Conservation (phyloP, 92 coral and sea anemone species). For the Pocillopora meandrina region DNA sequence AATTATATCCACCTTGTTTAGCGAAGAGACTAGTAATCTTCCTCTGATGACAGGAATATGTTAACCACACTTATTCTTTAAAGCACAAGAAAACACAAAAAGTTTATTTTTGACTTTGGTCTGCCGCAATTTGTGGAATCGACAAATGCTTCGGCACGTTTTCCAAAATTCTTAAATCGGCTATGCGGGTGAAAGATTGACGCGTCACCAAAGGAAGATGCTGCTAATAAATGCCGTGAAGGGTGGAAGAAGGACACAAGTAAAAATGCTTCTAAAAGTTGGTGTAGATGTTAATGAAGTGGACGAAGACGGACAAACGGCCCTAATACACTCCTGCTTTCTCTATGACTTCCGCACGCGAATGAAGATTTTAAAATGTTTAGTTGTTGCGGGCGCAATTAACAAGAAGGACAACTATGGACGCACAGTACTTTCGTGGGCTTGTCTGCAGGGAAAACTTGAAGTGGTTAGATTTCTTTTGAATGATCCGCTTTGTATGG, state of each 20-base stretch:
- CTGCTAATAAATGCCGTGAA: conserved; percentile 71
- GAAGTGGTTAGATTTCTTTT: conserved; percentile 61
- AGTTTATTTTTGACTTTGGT: background rate
- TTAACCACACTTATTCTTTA: conserved; percentile 6
- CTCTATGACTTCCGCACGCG: conserved; percentile 56
- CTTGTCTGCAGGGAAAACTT: conserved; percentile 63
- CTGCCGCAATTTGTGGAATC: background rate
- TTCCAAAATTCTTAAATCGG: background rate
- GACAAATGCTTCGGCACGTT: background rate
- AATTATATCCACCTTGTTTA: background rate
- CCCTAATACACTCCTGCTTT: conserved; percentile 76
- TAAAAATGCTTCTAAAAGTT: conserved; percentile 70
- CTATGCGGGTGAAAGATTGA: background rate
- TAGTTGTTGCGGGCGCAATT: conserved; percentile 64
- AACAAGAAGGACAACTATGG: conserved; percentile 65
- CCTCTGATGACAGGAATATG: conserved; percentile 11
- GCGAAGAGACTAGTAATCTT: background rate
- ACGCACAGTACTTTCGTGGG: conserved; percentile 70
- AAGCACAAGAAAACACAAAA: conserved; percentile 29
- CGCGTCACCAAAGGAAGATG: conserved; percentile 24
- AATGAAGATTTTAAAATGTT: conserved; percentile 56
- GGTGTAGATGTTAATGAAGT: conserved; percentile 68
- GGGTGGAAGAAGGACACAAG: conserved; percentile 64
- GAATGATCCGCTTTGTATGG: conserved; percentile 52
- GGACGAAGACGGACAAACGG: conserved; percentile 79